Evolutionary conservation across 2,888 invertebrate species (phyloP), one percentile per base, ranked within the genome.

Genomic region (Seira sanloemensis): DNA sequence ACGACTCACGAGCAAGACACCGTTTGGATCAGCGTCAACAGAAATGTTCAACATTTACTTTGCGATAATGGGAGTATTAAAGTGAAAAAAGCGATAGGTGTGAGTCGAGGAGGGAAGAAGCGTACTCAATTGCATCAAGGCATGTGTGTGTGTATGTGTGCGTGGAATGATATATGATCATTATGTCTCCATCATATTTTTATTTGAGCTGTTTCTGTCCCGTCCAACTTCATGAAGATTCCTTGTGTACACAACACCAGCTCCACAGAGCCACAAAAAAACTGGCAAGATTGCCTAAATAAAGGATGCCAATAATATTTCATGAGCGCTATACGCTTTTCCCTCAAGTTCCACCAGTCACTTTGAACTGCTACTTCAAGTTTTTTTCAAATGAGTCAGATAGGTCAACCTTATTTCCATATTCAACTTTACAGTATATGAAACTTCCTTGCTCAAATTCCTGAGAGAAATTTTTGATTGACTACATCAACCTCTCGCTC

Each of bases 151-250:
- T 24, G n/a, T 73, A 75, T 76, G 27, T 54, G 54, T 69, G 68
- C 58, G 68, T 69, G 58, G 66, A 72, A 72, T 78, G 78, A 78
- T 78, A 78, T 78, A 78, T 68, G 78, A 69, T 78, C 69, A 72
- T 78, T 78, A 78, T 66, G 78, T 78, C 78, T 78, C 78, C 72
- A 62, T 78, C 72, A 77, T 77, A 68, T 74, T 77, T 77, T 77
- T 68, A 77, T 77, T 77, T 77, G 69, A 69, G 69, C 69, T 69
- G 37, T 23, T 21, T 18, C 25, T 74, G 26, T 1, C 54, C 62
- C 25, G 19, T 73, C 54, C 21, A 26, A 74, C 76, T 75, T 75
- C 65, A 76, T 67, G 67, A 76, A 76, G 68, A 25, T 69, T 18
- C 37, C 26, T 27, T 46, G 62, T 73, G 62, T 73, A 62, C 73